These are phyloP conservation scores for Lobophora halterata DNA, from an alignment of 2,888 invertebrate species.

Conservation along the genomic window DNA sequence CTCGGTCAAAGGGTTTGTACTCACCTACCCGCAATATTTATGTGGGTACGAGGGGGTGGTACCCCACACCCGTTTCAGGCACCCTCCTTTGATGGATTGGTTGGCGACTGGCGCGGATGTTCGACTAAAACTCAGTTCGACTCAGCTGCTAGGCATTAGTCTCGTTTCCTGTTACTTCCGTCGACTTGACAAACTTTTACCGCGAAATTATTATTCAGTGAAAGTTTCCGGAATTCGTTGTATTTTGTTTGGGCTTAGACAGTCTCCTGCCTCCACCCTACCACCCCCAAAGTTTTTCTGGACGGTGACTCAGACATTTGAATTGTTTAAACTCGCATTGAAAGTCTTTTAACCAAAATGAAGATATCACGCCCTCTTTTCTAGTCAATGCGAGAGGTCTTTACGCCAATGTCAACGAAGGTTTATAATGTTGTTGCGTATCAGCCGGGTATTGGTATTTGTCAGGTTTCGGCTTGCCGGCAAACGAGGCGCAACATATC, in stretches of 20 bases:
- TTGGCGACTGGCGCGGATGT: constrained; percentile 76
- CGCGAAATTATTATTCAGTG: constrained; percentile 71
- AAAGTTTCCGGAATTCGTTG: constrained; percentile 71
- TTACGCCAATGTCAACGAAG: constrained; percentile 34
- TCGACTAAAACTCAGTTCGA: constrained; percentile 71
- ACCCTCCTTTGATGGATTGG: constrained; percentile 81
- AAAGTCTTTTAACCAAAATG: too few species aligned
- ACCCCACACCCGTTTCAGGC: constrained; percentile 71
- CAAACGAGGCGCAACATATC: constrained; percentile 58
- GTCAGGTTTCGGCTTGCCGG: constrained; percentile 56
- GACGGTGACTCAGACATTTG: constrained; percentile 48
- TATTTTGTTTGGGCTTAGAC: constrained; percentile 51
- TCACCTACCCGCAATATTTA: constrained; percentile 81
- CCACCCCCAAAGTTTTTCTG: constrained; percentile 47
- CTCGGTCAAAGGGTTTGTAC: constrained; percentile 82
- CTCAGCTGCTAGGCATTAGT: constrained; percentile 65
- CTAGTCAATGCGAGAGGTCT: too few species aligned
- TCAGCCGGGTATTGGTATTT: constrained; percentile 49
- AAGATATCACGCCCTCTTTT: constrained; percentile 19
- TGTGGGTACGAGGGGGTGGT: constrained; percentile 71
- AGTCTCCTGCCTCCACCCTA: constrained; percentile 30
- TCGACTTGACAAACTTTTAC: constrained; percentile 64
- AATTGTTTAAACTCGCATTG: constrained; percentile 28
- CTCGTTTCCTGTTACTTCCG: constrained; percentile 66
- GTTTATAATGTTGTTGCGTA: constrained; percentile 38